These are phyloP conservation scores for Drosophila navojoa DNA, from an alignment of 1,140 invertebrate species.

Conservation along the genomic window DNA sequence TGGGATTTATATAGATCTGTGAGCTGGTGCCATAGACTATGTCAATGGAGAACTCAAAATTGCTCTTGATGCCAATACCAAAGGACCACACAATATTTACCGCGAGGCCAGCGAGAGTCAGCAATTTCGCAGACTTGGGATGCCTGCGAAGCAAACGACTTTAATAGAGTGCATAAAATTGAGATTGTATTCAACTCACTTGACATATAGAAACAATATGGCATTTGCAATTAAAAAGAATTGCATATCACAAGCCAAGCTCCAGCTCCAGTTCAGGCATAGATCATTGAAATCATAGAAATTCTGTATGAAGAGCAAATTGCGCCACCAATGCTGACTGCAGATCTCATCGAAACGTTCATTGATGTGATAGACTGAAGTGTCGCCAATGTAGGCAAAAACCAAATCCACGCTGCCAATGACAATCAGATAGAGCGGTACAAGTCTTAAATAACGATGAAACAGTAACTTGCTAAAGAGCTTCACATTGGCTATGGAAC, in stretches of 20 bases:
- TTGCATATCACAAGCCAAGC: conserved; percentile 92
- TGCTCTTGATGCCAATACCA: conserved; percentile 55
- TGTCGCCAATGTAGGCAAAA: conserved; percentile 84
- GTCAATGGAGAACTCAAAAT: conserved; percentile 78
- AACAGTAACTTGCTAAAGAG: conserved; percentile 75
- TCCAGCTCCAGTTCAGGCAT: conserved; percentile 93
- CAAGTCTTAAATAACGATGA: conserved; percentile 83
- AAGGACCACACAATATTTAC: conserved; percentile 67
- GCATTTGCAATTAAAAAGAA: conserved; percentile 87
- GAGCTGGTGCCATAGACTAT: conserved; percentile 68
- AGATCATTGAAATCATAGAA: conserved; percentile 85
- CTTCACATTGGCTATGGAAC: conserved; percentile 56
- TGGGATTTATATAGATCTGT: conserved; percentile 77
- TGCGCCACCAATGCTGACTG: conserved; percentile 87
- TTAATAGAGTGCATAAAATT: not conserved
- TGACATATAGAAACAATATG: conserved; percentile 85
- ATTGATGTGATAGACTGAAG: conserved; percentile 85
- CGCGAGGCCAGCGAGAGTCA: conserved; percentile 35
- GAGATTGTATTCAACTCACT: conserved; percentile 70
- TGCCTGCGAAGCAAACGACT: conserved; percentile 33
- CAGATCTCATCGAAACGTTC: conserved; percentile 84
- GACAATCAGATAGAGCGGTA: conserved; percentile 85
- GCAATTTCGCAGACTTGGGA: conserved; percentile 51
- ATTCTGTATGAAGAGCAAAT: conserved; percentile 87
- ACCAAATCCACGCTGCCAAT: conserved; percentile 85